phyloP scores from a whole-genome alignment of 1,140 invertebrate species.

The Helicorthomorpha holstii region DNA sequence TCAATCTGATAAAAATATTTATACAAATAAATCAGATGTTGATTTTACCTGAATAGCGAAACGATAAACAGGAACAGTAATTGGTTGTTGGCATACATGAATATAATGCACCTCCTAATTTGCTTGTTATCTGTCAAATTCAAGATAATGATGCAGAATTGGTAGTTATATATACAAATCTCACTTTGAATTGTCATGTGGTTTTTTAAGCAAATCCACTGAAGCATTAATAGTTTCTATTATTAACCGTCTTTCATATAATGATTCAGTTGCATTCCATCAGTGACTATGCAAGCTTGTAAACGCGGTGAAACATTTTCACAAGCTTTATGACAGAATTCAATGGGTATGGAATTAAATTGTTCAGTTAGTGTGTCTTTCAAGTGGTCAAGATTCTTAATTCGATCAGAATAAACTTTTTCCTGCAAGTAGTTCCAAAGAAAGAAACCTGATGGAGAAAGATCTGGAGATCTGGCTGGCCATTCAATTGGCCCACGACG shows the following conservation, averaged over 20 bases:
- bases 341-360: not conserved
- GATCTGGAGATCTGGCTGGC: conserved; percentile 15
- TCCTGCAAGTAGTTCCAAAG: conserved; percentile 16
- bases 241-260: not conserved
- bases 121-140: no score
- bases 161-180: no score
- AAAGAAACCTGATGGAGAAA: conserved; percentile 14
- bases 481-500: conserved; percentile 3
- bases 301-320: not conserved
- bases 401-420: conserved; percentile 9
- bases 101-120: no score
- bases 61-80: no score
- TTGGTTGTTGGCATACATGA: no score
- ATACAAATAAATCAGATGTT: no score
- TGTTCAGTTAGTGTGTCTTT: not conserved
- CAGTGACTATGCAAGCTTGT: not conserved
- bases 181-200: no score
- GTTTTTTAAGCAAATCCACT: no score
- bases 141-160: no score
- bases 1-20: no score
- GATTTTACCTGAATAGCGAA: no score
- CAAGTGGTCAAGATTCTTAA: not conserved
- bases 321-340: not conserved
- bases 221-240: no score
- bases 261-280: not conserved